Evolutionary conservation across 2,888 invertebrate species (phyloP).

Genomic region (Machimus rusticus): DNA sequence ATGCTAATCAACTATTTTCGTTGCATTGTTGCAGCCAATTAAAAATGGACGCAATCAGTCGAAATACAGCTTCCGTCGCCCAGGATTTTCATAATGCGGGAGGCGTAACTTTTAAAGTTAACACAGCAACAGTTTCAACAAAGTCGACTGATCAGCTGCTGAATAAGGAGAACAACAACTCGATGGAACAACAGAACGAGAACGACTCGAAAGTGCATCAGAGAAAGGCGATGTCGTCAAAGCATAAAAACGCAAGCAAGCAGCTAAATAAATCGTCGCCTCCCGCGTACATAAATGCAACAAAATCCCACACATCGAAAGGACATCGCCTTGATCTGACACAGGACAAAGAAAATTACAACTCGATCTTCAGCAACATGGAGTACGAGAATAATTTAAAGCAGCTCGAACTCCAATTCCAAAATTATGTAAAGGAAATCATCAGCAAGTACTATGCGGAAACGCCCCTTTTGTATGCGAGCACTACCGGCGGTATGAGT

Average conservation of each 20-base stretch:
- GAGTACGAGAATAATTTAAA: conserved; percentile 60
- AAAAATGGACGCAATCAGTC: conserved; percentile 64
- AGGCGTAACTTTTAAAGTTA: conserved; percentile 63
- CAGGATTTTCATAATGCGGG: conserved; percentile 73
- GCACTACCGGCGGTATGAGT: conserved; percentile 49
- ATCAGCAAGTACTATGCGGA: conserved; percentile 62
- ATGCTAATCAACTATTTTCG: neutral
- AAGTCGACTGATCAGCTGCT: conserved; percentile 49
- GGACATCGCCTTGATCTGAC: conserved; percentile 52
- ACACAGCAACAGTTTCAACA: conserved; percentile 43
- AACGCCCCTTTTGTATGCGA: conserved; percentile 57
- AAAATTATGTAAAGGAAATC: conserved; percentile 62
- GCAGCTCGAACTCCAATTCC: conserved; percentile 61
- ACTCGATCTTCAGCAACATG: conserved; percentile 59
- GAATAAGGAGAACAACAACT: conserved; percentile 50
- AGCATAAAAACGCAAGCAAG: conserved; percentile 53
- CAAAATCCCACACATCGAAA: conserved; percentile 49
- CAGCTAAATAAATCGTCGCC: conserved; percentile 64
- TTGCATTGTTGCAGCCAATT: conserved; percentile 56
- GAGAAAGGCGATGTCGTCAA: conserved; percentile 58
- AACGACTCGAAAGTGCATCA: conserved; percentile 47
- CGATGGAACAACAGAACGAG: conserved; percentile 49
- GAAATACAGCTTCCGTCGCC: conserved; percentile 64
- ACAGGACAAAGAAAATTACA: conserved; percentile 52
- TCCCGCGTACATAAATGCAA: conserved; percentile 61